phyloP scores from a whole-genome alignment of 2,797 vertebrate species.

The Sorex maritimensis region DNA sequence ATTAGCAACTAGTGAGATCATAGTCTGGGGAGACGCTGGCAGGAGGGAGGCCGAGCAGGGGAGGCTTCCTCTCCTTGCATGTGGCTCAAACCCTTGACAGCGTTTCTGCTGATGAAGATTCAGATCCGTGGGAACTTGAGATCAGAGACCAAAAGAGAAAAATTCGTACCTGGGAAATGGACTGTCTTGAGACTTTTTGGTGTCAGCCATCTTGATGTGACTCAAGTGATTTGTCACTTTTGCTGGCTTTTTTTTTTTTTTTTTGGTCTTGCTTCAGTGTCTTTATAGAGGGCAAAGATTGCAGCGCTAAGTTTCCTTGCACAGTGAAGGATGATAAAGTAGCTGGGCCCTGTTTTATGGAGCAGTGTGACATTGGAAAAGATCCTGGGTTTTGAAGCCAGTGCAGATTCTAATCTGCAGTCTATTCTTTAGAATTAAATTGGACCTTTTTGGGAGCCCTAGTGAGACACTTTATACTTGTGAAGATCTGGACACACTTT shows the following conservation, averaged over 20 bases:
- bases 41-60: constrained; percentile 65
- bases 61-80: constrained; percentile 23
- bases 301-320: constrained; percentile 33
- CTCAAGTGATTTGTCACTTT: constrained; percentile 3
- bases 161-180: constrained; percentile 13
- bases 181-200: background rate
- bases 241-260: background rate
- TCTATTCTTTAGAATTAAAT: constrained; percentile 65
- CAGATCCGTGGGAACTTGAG: constrained; percentile 5
- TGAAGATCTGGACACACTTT: constrained; percentile 71
- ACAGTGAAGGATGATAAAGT: background rate
- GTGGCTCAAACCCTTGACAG: constrained; percentile 59
- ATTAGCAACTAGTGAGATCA: constrained; percentile 86
- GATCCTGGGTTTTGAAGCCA: constrained; percentile 69
- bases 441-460: constrained; percentile 72
- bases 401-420: constrained; percentile 69
- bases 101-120: constrained; percentile 64
- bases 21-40: constrained; percentile 78
- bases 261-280: constrained; percentile 1
- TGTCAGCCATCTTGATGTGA: background rate
- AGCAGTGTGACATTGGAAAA: constrained; percentile 19
- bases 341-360: background rate
- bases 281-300: constrained; percentile 45
- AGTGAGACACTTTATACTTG: constrained; percentile 66
- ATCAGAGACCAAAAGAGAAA: constrained; percentile 53